Evolutionary conservation across 2,888 invertebrate genomes (phyloP).

Genomic region (Meteorus colon): DNA sequence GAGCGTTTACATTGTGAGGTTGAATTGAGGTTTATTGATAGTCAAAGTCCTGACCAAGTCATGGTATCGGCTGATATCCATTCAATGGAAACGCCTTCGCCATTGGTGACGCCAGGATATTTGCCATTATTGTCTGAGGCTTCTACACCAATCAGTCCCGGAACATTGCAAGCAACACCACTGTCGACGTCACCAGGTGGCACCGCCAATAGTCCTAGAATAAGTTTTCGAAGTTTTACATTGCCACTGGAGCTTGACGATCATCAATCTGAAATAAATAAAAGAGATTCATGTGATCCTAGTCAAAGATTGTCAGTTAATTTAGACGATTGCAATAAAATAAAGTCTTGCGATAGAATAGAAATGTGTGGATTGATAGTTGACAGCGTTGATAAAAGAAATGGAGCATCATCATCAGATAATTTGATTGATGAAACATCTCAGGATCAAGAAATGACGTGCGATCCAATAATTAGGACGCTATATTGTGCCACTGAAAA

Average conservation of each 20-base stretch:
- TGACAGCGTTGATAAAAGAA: slow-evolving; percentile 47
- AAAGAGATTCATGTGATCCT: slow-evolving; percentile 61
- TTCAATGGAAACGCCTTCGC: slow-evolving; percentile 70
- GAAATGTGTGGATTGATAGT: slow-evolving; percentile 51
- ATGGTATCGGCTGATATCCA: slow-evolving; percentile 73
- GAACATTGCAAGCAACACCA: slow-evolving; percentile 65
- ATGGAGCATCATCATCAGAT: slow-evolving; percentile 49
- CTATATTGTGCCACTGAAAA: slow-evolving; percentile 33
- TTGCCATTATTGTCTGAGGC: slow-evolving; percentile 69
- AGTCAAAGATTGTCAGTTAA: slow-evolving; percentile 67
- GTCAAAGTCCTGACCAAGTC: slow-evolving; percentile 82
- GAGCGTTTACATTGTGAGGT: slow-evolving; percentile 81
- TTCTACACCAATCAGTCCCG: slow-evolving; percentile 69
- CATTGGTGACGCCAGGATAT: slow-evolving; percentile 69
- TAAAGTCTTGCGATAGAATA: slow-evolving; percentile 62
- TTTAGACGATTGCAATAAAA: slow-evolving; percentile 57
- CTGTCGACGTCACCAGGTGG: slow-evolving; percentile 65
- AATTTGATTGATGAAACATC: slow-evolving; percentile 30
- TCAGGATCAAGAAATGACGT: slow-evolving; percentile 53
- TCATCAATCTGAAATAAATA: slow-evolving; percentile 55
- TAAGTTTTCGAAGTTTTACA: slow-evolving; percentile 71
- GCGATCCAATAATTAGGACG: slow-evolving; percentile 41
- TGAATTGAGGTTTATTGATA: slow-evolving; percentile 88
- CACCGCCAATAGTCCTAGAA: slow-evolving; percentile 67
- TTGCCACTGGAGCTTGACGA: slow-evolving; percentile 68